phyloP scores from a whole-genome alignment of 1,140 invertebrate genomes.

The Drosophila ananassae region DNA sequence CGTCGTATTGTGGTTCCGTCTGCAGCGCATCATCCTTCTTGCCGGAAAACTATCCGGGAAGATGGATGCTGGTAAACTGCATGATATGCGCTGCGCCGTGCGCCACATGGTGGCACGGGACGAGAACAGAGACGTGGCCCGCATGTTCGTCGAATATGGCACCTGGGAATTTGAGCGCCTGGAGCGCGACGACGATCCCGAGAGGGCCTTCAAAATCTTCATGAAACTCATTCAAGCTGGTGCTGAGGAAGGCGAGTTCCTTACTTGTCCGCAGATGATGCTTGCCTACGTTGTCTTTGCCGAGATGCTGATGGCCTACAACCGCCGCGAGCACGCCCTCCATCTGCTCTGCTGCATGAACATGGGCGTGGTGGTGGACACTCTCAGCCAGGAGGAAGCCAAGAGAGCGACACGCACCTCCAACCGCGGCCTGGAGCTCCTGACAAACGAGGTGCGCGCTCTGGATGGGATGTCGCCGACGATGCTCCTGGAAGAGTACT shows the following conservation, averaged over 20 bases:
- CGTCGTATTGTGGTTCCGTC: constrained; percentile 86
- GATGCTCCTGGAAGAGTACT: constrained; percentile 58
- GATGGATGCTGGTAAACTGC: constrained; percentile 78
- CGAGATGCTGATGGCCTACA: constrained; percentile 56
- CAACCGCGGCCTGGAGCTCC: neutral
- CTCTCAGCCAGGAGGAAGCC: too few species aligned
- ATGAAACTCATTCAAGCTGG: constrained; percentile 69
- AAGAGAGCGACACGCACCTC: neutral
- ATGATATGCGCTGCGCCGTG: constrained; percentile 85
- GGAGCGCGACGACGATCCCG: constrained; percentile 83
- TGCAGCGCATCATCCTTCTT: constrained; percentile 86
- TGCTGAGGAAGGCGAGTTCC: neutral
- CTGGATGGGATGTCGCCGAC: neutral
- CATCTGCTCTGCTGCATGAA: constrained; percentile 32
- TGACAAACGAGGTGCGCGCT: neutral
- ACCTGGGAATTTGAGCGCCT: constrained; percentile 86
- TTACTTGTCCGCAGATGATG: constrained; percentile 28
- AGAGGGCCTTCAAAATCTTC: constrained; percentile 77
- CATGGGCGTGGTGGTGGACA: neutral
- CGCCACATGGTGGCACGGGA: constrained; percentile 86
- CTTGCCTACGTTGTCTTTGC: constrained; percentile 51
- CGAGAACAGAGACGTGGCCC: constrained; percentile 74
- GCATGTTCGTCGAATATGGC: constrained; percentile 87
- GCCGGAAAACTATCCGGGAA: constrained; percentile 84
- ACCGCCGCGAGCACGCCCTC: constrained; percentile 17